Evolutionary conservation across 2,888 invertebrate species (phyloP), one percentile per base, ranked within the genome.

Genomic region (Heliothis peltigera): DNA sequence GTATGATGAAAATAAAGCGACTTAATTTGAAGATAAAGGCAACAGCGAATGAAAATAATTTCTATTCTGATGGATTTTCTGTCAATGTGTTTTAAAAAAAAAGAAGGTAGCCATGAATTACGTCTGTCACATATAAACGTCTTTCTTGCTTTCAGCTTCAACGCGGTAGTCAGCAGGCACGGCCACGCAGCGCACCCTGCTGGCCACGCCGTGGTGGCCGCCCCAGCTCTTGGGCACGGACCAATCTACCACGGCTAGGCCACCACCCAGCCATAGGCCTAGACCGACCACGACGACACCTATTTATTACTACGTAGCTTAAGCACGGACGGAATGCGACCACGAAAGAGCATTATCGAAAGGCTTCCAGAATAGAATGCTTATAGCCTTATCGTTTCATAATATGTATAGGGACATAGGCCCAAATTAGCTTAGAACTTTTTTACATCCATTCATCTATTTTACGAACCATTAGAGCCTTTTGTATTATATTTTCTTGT

Each of bases 171-270:
- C 0, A 95, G 95, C 88, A 94, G 95, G 82, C 88, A 91, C 70
- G 96, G 96, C 1, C 96, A 96, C 67, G 95, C 95, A 0, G 93
- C 92, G 59, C 96, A 96, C 76, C 96, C 96, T 2, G 95, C 91
- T 0, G 85, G 85, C 10, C 79, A 75, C 28, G 87, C 89, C 4
- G 86, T 91, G 1, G 81, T 91, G 15, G 90, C 92, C 8, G 94
- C 93, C 2, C 93, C 93, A 0, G 91, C 90, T 21, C 49, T 67
- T 18, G 80, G 79, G 19, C 93, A 93, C 68, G 95, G 94, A 42
- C 60, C 28, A 22, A 87, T 87, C 58, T 75, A 89, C 75, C 88
- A 88, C 75, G 92, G 92, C 77, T 92, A 94, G 78, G 84, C 75
- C 56, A 63, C 58, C 54, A 28, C 48, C 59, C 53, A 66, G 47